Percentiles rank a stretch among this genome's conserved stretches.
These are phyloP conservation scores for Eclectus roratus DNA, from an alignment of 2,113 vertebrate genomes.

Conservation along the genomic window DNA sequence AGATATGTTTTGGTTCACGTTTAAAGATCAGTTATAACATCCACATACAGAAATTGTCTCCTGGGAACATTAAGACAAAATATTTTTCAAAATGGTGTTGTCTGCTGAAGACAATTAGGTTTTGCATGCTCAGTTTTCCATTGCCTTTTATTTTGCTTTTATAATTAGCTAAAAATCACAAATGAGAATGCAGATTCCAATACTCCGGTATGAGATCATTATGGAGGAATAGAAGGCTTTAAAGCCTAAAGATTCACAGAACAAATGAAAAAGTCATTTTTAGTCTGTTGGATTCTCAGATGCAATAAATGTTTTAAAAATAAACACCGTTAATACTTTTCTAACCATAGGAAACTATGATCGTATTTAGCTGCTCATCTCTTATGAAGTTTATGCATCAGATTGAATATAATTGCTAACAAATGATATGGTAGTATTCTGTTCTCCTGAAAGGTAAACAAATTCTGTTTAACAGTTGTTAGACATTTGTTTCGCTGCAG, in stretches of 20 bases:
- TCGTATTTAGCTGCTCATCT: slow-evolving; percentile 44
- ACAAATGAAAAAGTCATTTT: slow-evolving; percentile 27
- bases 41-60: neutral
- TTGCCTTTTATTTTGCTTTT: slow-evolving; percentile 1
- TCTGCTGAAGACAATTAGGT: neutral
- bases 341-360: neutral
- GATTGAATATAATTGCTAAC: slow-evolving; percentile 55
- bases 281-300: neutral
- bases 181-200: slow-evolving; percentile 34
- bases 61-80: neutral
- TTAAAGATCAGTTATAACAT: slow-evolving; percentile 11
- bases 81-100: neutral
- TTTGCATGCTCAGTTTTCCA: neutral
- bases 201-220: neutral
- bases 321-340: slow-evolving; percentile 50
- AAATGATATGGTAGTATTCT: slow-evolving; percentile 16
- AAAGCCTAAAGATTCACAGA: slow-evolving; percentile 11
- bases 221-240: neutral
- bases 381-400: slow-evolving; percentile 34
- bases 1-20: neutral
- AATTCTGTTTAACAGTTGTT: slow-evolving; percentile 42
- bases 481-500: slow-evolving; percentile 39
- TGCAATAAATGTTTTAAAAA: slow-evolving; percentile 56
- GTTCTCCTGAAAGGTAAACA: slow-evolving; percentile 48
- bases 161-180: slow-evolving; percentile 5